Conservation (phyloP, 2,113 vertebrate genomes). For the Petrocephalus zakoni region DNA sequence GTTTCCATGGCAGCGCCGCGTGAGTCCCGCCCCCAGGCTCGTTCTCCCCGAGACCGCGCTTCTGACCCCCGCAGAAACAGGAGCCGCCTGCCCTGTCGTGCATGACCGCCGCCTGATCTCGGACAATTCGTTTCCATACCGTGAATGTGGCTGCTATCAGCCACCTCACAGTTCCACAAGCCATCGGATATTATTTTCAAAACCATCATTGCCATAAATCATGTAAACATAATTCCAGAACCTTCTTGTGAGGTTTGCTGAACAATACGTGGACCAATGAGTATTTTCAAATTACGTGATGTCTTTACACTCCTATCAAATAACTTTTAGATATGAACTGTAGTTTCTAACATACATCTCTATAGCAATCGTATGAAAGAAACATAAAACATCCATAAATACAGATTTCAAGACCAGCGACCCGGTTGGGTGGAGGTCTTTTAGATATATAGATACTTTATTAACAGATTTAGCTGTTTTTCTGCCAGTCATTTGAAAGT, state of each 20-base stretch:
- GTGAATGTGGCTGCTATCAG: too few relatives aligned
- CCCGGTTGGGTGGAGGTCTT: not conserved
- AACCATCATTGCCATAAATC: not conserved
- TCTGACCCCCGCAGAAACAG: not conserved
- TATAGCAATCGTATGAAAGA: not conserved
- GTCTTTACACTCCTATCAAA: not conserved
- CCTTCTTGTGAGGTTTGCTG: not conserved
- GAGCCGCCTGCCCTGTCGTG: not conserved
- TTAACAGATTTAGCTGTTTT: not conserved
- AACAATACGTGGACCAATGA: not conserved
- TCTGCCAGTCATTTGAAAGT: not conserved
- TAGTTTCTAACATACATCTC: not conserved
- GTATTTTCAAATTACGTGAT: not conserved
- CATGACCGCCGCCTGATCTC: not conserved
- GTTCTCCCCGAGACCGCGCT: not conserved
- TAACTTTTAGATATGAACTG: not conserved
- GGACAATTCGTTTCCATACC: too few relatives aligned
- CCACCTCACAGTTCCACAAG: not conserved
- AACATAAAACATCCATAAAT: not conserved
- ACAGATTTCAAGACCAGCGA: not conserved
- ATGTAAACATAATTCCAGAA: not conserved
- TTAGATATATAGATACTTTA: not conserved
- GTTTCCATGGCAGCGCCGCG: constrained; percentile 50
- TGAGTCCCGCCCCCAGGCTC: not conserved
- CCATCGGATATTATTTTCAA: not conserved